Conservation (phyloP, 2,113 vertebrate genomes). For the Bos javanicus region DNA sequence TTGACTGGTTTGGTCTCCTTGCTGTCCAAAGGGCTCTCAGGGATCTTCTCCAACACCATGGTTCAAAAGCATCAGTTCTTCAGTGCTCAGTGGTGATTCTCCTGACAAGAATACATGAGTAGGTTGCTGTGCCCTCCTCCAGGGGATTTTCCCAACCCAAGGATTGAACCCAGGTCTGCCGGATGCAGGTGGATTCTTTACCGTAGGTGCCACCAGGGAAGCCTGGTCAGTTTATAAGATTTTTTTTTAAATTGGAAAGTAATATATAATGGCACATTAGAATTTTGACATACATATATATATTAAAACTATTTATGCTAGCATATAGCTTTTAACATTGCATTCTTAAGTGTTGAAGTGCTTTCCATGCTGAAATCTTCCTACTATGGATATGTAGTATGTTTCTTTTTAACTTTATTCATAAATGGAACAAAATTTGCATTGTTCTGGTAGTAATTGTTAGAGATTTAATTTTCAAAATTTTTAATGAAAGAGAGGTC, state of each 20-base stretch:
- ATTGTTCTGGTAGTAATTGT: neutral
- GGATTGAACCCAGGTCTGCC: rapidly evolving
- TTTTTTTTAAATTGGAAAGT: neutral
- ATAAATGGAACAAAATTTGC: neutral
- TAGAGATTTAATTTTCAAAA: neutral
- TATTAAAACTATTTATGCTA: neutral
- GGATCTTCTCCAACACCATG: neutral
- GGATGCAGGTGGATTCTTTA: neutral
- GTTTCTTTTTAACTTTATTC: neutral
- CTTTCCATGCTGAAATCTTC: neutral
- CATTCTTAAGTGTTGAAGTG: neutral
- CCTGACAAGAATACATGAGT: neutral
- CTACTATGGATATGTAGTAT: neutral
- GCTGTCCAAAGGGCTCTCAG: neutral
- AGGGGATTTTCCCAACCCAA: neutral
- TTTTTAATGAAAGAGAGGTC: neutral
- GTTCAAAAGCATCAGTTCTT: neutral
- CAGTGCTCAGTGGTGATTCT: neutral
- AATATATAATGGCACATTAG: neutral
- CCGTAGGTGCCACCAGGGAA: neutral
- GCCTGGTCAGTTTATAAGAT: neutral
- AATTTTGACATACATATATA: neutral
- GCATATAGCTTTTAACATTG: neutral
- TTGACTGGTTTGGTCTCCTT: neutral
- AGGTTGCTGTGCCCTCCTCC: neutral